Conservation (phyloP, 2,888 invertebrate genomes). For the Tetropium fuscum region DNA sequence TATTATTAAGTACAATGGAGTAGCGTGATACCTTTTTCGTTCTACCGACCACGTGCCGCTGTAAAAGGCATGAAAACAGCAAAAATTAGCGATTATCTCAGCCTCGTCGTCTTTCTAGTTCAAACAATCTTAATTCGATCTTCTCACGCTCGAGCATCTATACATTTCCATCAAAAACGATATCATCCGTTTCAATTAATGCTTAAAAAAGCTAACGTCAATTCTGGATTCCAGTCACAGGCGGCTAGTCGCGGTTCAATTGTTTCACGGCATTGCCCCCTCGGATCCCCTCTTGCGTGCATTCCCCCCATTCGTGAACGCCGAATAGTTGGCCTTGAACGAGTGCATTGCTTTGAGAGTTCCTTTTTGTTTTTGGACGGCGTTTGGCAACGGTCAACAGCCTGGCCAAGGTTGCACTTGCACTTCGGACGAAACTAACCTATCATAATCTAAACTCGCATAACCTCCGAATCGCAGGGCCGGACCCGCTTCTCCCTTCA, state of each 20-base stretch:
- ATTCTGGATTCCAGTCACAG: slow-evolving; percentile 66
- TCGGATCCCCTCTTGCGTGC: slow-evolving; percentile 45
- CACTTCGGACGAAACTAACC: slow-evolving; percentile 62
- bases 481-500: slow-evolving; percentile 29
- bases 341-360: slow-evolving; percentile 66
- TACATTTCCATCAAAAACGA: slow-evolving; percentile 62
- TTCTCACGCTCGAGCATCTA: slow-evolving; percentile 48
- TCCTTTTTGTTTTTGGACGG: slow-evolving; percentile 66
- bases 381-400: slow-evolving; percentile 67
- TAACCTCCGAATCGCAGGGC: slow-evolving; percentile 53
- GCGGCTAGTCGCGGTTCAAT: slow-evolving; percentile 66
- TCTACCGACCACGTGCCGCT: slow-evolving; percentile 10
- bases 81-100: slow-evolving; percentile 27
- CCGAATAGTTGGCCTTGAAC: slow-evolving; percentile 67
- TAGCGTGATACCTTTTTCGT: not conserved
- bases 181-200: slow-evolving; percentile 64
- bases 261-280: slow-evolving; percentile 63
- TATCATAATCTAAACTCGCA: slow-evolving; percentile 64
- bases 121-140: slow-evolving; percentile 47
- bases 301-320: slow-evolving; percentile 56
- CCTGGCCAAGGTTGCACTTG: slow-evolving; percentile 64
- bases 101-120: slow-evolving; percentile 13
- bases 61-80: slow-evolving; percentile 14
- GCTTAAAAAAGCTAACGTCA: slow-evolving; percentile 64
- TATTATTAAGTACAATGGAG: too few species aligned